Percentiles rank a stretch among this genome's conserved stretches.
phyloP scores from a whole-genome alignment of 2,888 invertebrate species.

The Lasioglossum figueresi region DNA sequence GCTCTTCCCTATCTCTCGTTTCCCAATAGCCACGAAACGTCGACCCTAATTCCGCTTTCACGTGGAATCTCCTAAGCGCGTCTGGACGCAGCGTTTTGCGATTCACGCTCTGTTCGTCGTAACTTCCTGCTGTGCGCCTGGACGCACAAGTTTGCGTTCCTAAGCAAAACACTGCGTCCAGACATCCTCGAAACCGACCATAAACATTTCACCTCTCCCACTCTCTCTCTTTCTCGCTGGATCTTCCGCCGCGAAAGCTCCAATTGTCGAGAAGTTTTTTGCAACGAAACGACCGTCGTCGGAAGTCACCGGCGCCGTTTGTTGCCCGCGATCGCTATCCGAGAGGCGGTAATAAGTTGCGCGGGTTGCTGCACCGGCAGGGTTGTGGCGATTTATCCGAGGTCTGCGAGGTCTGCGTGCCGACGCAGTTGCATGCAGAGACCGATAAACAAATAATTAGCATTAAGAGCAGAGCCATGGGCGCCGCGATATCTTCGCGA shows the following conservation, averaged over 20 bases:
- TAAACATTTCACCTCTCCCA: not conserved
- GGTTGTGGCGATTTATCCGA: conserved; percentile 69
- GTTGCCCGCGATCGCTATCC: conserved; percentile 56
- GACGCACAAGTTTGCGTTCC: too few species aligned
- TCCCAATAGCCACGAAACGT: conserved; percentile 52
- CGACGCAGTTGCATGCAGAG: conserved; percentile 68
- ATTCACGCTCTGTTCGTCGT: too few species aligned
- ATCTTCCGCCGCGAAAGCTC: not conserved
- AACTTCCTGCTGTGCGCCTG: too few species aligned
- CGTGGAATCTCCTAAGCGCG: too few species aligned
- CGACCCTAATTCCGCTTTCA: conserved; percentile 24
- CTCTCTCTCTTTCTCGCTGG: not conserved
- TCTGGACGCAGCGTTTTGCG: too few species aligned
- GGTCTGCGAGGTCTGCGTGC: conserved; percentile 55
- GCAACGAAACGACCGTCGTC: not conserved
- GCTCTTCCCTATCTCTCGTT: conserved; percentile 35
- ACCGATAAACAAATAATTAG: conserved; percentile 81
- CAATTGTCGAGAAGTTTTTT: not conserved
- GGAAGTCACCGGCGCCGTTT: conserved; percentile 33
- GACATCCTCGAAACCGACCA: not conserved
- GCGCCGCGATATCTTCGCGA: conserved; percentile 57
- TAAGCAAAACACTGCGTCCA: not conserved
- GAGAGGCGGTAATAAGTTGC: conserved; percentile 38
- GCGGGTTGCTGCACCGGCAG: conserved; percentile 34
- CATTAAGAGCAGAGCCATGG: conserved; percentile 73